Percentiles rank a stretch among this genome's conserved stretches.
Evolutionary conservation across 2,797 vertebrate genomes (phyloP).

Genomic region (Linurgus olivaceus): DNA sequence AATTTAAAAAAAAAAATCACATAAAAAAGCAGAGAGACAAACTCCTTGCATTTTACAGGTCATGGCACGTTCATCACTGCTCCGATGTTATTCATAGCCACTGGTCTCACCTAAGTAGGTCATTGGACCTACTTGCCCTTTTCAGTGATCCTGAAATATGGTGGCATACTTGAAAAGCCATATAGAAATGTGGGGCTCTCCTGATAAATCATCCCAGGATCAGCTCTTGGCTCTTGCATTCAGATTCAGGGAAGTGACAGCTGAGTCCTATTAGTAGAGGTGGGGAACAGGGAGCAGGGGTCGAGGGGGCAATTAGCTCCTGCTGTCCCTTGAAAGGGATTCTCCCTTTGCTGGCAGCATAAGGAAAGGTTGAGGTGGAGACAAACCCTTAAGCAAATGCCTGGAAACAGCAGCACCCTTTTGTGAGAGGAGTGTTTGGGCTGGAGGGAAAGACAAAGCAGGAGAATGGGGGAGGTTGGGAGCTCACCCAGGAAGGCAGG

Average conservation of each 20-base stretch:
- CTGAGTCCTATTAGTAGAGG: constrained; percentile 14
- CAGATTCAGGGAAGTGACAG: constrained; percentile 22
- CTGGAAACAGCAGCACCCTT: neutral
- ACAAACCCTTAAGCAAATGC: neutral
- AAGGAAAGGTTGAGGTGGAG: neutral
- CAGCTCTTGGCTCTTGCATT: constrained; percentile 13
- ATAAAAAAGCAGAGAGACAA: neutral
- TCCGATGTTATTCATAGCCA: constrained; percentile 13
- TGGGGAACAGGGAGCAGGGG: neutral
- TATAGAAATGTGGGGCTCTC: neutral
- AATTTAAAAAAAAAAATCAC: neutral
- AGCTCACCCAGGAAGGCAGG: neutral
- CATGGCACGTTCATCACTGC: neutral
- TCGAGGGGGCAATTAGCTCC: neutral
- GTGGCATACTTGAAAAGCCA: constrained; percentile 31
- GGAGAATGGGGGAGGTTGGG: neutral
- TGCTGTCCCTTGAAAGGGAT: neutral
- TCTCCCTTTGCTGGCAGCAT: neutral
- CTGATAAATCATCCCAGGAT: constrained; percentile 40
- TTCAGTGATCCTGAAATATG: constrained; percentile 59
- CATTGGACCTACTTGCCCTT: constrained; percentile 50
- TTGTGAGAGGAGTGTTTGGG: neutral
- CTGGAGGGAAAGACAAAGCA: neutral
- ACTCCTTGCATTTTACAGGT: neutral
- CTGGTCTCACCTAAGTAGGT: constrained; percentile 1